Base-by-base conservation (phyloP, 2,888 invertebrate species). In the Petrolisthes manimaculis region DNA sequence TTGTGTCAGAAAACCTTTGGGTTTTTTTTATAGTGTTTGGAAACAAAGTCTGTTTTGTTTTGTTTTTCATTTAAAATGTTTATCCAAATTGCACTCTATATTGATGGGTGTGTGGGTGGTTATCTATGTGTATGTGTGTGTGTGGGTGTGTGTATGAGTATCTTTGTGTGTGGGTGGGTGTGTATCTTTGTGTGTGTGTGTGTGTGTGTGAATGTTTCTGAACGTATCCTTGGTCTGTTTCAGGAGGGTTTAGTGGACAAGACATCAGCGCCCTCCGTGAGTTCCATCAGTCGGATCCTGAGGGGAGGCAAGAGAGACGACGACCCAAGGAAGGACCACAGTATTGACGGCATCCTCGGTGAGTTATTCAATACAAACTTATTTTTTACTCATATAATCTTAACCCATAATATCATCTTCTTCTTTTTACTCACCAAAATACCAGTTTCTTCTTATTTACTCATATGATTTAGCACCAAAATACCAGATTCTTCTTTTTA, bases 301-400 rank as follows among this genome's bases (percentile, higher is more conserved):
- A 86, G 92, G 14, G 91, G 92, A 5, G 89, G 91, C 9, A 89
- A 90, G 53, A 87, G 87, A 37, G 89, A 89, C 14, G 91, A 91
- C 74, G 91, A 91, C 79, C 90, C 88, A 18, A 91, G 92, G 89
- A 97, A 96, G 94, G 97, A 96, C 94, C 97, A 97, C 94, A 97
- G 96, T 93, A 97, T 97, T 93, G 96, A 97, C 94, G 97, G 97
- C 92, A 97, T 98, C 93, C 95, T 97, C 92, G 97, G 97, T 95
- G 95, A 91, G 93, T 92, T 88, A 91, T 91, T 69, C 74, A 81
- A 37, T 37, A 37, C 37, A 0, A 37, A 37, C 37, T 71, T 6
- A 0, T 71, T 71, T 4, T n/a, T 71, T 12, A 21, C 21, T 71
- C 18, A n/a, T 71, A 71, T 71, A n/a, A n/a, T 3, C 37, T 37